These are phyloP conservation scores for Cottoperca gobio DNA, from an alignment of 2,797 vertebrate genomes.

Conservation along the genomic window DNA sequence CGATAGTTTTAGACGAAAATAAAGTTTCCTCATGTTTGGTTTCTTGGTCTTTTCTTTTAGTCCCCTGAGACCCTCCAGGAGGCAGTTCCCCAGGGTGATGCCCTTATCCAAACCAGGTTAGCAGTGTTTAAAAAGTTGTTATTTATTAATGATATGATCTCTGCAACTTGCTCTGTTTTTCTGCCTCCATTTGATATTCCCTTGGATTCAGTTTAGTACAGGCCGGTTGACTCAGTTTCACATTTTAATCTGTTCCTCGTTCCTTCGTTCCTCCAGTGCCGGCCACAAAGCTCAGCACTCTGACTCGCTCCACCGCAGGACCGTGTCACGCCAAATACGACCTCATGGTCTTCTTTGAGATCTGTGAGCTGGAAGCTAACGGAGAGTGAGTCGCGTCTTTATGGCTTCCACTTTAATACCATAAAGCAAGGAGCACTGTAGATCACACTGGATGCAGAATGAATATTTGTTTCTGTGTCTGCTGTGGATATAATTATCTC, in stretches of 20 bases:
- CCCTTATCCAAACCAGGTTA: slow-evolving; percentile 98
- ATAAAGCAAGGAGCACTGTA: background rate
- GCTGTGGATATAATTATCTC: background rate
- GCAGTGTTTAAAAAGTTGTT: background rate
- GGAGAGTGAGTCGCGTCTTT: slow-evolving; percentile 92
- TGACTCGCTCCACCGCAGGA: slow-evolving; percentile 90
- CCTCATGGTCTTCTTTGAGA: slow-evolving; percentile 98
- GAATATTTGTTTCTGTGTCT: background rate
- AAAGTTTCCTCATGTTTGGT: background rate
- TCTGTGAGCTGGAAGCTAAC: slow-evolving; percentile 98
- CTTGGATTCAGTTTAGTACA: no score
- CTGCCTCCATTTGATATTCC: no score
- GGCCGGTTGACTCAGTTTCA: background rate
- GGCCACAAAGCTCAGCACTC: slow-evolving; percentile 95
- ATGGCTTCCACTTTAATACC: background rate
- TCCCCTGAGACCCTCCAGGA: slow-evolving; percentile 93
- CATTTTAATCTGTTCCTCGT: background rate
- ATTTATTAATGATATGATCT: background rate
- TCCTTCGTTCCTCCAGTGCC: slow-evolving; percentile 86
- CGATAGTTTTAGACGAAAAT: background rate
- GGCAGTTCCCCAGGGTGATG: slow-evolving; percentile 96
- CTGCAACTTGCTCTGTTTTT: background rate
- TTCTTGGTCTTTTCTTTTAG: slow-evolving; percentile 73
- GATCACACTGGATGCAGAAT: background rate
- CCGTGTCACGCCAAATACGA: slow-evolving; percentile 98